Evolutionary conservation across 2,888 invertebrate species (phyloP), one percentile per base, ranked within the genome.

Genomic region (Pristionchus mayeri): DNA sequence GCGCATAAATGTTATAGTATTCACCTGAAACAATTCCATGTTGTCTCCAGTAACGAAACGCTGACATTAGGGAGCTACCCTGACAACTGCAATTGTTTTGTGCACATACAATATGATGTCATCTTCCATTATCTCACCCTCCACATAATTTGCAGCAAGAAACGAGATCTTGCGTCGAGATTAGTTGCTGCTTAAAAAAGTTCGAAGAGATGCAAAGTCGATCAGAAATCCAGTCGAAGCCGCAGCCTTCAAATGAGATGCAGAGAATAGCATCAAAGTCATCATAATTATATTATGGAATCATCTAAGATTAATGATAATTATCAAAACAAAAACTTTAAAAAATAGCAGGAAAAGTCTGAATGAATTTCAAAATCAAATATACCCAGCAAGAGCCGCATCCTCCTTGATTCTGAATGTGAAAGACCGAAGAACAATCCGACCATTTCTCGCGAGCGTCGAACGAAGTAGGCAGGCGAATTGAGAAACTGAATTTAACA

Each of bases 161-260:
- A 34, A 93, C 85, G 40, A 93, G 87, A 82, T 93, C 92, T 86
- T 93, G 93, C 6, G 92, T 89, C 2, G 93, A 93, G 83, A 93
- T 86, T 34, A 87, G 85, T 13, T 90, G 90, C 21, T 88, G 88
- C 30, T 91, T 85, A 11, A 87, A 86, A 1, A 93, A 93, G 13
- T 90, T 88, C 3, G 92, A 92, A 84, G 93, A 91, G 34, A 93
- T 92, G 30, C 92, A 89, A 84, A 93, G 88, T 6, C 93, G 90
- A 88, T 93, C 93, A 0, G 93, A 87, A 85, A 89, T 89, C 24
- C 85, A 9, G 85, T 85, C 11, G 89, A 86, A 9, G 87, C 86
- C 18, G 87, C 84, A 9, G 89, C 87, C 88, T 88, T 4, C 4
- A 63, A 63, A n/a, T n/a, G 3, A n/a, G n/a, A n/a, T n/a, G n/a